These are phyloP conservation scores for Drosophila eugracilis DNA, from an alignment of 1,140 invertebrate genomes.

Conservation along the genomic window DNA sequence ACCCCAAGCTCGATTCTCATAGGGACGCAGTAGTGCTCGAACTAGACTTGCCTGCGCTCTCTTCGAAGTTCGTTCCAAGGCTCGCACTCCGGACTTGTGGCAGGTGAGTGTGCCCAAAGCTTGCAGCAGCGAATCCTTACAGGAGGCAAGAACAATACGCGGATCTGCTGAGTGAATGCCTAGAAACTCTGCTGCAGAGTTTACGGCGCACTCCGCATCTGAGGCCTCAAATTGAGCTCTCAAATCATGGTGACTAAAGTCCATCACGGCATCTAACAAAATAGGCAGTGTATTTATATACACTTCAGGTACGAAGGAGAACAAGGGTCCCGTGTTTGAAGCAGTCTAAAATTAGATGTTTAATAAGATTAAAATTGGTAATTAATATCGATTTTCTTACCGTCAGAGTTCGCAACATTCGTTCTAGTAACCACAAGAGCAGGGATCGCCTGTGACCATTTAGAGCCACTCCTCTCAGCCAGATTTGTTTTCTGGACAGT, in stretches of 20 bases:
- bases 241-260: constrained; percentile 85
- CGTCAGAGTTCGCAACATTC: constrained; percentile 86
- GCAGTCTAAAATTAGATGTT: constrained; percentile 38
- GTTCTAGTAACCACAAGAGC: constrained; percentile 87
- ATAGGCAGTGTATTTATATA: constrained; percentile 87
- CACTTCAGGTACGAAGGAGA: constrained; percentile 93
- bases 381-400: constrained; percentile 23
- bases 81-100: constrained; percentile 86
- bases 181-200: constrained; percentile 90
- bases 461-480: constrained; percentile 78
- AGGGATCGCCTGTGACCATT: constrained; percentile 57
- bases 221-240: constrained; percentile 68
- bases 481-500: constrained; percentile 78
- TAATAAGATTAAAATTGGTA: too few species aligned
- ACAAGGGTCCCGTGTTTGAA: constrained; percentile 88
- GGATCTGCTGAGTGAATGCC: constrained; percentile 91
- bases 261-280: constrained; percentile 88
- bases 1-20: constrained; percentile 93
- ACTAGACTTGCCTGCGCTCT: constrained; percentile 88
- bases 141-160: constrained; percentile 90
- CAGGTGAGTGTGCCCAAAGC: constrained; percentile 89
- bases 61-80: constrained; percentile 88
- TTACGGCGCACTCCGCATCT: constrained; percentile 85
- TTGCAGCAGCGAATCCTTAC: constrained; percentile 91
- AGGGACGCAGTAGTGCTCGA: constrained; percentile 89